A percentile compares a stretch with the other conserved stretches of the same genome.
phyloP scores from a whole-genome alignment of 2,113 vertebrate genomes.

The Bombycilla garrulus region DNA sequence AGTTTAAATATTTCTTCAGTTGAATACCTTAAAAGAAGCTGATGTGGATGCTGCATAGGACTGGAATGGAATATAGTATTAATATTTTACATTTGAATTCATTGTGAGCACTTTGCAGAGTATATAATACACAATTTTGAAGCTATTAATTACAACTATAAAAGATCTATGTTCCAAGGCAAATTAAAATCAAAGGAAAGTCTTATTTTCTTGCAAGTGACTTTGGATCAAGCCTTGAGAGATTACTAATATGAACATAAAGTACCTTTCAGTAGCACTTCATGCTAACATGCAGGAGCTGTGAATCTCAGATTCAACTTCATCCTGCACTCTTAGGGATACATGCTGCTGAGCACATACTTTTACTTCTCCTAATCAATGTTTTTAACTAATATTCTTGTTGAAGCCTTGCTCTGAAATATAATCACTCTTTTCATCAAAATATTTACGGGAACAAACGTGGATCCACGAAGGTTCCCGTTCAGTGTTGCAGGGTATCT shows the following conservation, averaged over 20 bases:
- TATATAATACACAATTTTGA: not conserved
- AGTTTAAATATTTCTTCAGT: not conserved
- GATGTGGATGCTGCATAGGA: not conserved
- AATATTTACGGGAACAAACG: slow-evolving; percentile 35
- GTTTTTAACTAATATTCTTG: slow-evolving; percentile 17
- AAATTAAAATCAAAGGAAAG: not conserved
- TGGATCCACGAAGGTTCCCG: not conserved
- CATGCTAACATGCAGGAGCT: not conserved
- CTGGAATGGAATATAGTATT: not conserved
- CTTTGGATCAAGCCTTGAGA: not conserved
- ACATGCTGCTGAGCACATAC: not conserved
- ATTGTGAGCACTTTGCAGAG: not conserved
- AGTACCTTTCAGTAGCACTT: not conserved
- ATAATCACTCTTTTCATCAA: slow-evolving; percentile 29
- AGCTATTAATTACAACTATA: not conserved
- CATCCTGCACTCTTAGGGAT: not conserved
- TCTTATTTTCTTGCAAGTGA: not conserved
- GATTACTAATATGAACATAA: not conserved
- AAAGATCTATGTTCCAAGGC: not conserved
- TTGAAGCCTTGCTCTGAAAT: not conserved
- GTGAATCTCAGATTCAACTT: not conserved
- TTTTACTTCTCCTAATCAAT: slow-evolving; percentile 1
- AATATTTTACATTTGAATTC: not conserved
- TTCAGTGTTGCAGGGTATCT: slow-evolving; percentile 24
- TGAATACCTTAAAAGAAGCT: not conserved